Conservation (phyloP, 2,113 vertebrate genomes). For the Clinocottus analis region DNA sequence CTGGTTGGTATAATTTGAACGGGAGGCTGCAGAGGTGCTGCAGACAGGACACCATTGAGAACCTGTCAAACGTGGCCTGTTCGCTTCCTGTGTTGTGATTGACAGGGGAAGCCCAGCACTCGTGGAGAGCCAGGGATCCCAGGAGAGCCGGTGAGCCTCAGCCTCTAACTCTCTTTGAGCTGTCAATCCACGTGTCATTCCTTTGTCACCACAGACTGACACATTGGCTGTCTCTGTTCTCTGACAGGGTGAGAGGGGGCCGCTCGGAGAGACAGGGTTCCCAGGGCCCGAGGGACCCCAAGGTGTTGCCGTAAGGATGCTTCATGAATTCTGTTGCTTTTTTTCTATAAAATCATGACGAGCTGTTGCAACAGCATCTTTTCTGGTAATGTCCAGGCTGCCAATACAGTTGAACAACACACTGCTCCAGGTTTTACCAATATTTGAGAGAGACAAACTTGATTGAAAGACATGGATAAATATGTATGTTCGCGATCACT, state of each 20-base stretch:
- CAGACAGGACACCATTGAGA: conserved; percentile 63
- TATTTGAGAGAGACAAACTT: neutral
- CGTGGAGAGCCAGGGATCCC: conserved; percentile 90
- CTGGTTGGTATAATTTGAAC: conserved; percentile 46
- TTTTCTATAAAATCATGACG: conserved; percentile 30
- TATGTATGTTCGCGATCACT: conserved; percentile 44
- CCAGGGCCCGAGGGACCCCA: conserved; percentile 94
- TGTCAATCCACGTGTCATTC: conserved; percentile 73
- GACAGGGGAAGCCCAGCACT: conserved; percentile 90
- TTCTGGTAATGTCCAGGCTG: conserved; percentile 14
- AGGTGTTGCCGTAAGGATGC: conserved; percentile 89
- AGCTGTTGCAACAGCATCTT: conserved; percentile 22
- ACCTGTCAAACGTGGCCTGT: conserved; percentile 63
- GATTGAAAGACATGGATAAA: conserved; percentile 56
- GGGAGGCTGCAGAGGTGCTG: conserved; percentile 45
- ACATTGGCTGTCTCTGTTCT: conserved; percentile 62
- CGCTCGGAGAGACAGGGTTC: conserved; percentile 94
- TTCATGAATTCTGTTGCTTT: conserved; percentile 28
- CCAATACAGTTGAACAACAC: conserved; percentile 3
- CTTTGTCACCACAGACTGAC: conserved; percentile 69
- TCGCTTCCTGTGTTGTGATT: conserved; percentile 73
- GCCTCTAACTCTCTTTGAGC: conserved; percentile 72
- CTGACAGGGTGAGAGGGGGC: conserved; percentile 93
- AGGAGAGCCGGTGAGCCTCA: conserved; percentile 92
- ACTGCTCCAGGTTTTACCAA: conserved; percentile 3